A percentile compares a stretch with the other conserved stretches of the same genome.
phyloP scores from a whole-genome alignment of 2,113 vertebrate genomes.

The Tachuris rubrigastra region DNA sequence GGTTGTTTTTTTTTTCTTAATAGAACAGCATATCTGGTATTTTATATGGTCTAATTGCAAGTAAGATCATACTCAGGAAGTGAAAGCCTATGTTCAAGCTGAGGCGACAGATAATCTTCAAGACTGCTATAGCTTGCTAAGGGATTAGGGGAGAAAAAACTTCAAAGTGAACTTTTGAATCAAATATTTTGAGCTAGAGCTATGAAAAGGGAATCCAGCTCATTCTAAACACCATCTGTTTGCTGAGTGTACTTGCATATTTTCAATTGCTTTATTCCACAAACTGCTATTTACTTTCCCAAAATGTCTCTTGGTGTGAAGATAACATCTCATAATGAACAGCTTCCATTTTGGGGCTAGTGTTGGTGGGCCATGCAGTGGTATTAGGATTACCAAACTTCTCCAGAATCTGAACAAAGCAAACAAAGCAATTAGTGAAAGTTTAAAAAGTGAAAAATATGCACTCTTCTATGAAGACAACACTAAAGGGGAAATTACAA shows the following conservation, averaged over 20 bases:
- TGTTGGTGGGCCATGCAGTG: not conserved
- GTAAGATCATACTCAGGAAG: not conserved
- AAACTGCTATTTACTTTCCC: conserved; percentile 19
- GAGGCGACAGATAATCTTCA: not conserved
- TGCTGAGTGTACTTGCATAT: not conserved
- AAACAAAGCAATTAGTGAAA: not conserved
- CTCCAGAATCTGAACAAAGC: not conserved
- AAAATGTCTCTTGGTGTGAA: conserved; percentile 11
- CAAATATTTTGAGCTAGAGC: conserved; percentile 9
- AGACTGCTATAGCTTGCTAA: not conserved
- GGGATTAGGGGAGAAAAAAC: not conserved
- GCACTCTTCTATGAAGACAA: not conserved
- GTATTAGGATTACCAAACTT: not conserved
- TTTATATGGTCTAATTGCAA: not conserved
- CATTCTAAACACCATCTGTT: conserved; percentile 34
- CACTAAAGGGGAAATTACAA: not conserved
- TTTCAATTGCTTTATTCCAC: conserved; percentile 15
- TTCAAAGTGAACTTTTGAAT: not conserved
- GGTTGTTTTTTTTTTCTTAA: not conserved
- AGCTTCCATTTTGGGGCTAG: not conserved
- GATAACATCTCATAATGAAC: conserved; percentile 23
- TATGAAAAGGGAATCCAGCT: not conserved
- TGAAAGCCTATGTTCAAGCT: not conserved
- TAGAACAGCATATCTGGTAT: not conserved
- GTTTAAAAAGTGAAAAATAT: not conserved